Evolutionary conservation across 2,113 vertebrate species (phyloP), one percentile per base, ranked within the genome.

Genomic region (Tragulus kanchil): DNA sequence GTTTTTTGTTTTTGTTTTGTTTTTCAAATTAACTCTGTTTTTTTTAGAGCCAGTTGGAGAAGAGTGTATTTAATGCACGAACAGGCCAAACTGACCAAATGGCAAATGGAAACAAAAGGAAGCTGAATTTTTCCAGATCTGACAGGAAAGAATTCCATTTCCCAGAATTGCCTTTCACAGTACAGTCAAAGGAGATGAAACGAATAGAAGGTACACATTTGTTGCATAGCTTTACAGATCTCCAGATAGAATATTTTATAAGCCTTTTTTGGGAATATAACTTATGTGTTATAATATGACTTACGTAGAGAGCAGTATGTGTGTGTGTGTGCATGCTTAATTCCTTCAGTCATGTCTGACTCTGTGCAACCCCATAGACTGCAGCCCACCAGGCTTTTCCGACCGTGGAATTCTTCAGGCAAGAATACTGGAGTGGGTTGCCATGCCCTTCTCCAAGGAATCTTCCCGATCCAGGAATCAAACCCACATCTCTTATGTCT

Each of bases 81-180:
- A 71, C 92, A 75, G 77, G 93, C 94, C 98, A 91, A 95, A 98
- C 61, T 96, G 97, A 97, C 79, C 97, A 97, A 96, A 97, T 93
- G 83, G 64, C 94, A 62, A 98, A 73, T 81, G 96, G 90, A 77
- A 97, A 95, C 96, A 98, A 98, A 97, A 98, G 98, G 89, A 98
- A 98, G 73, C 75, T 96, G 79, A 98, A 97, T 87, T 97, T 98
- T 86, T 83, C 93, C 75, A 98, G 97, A 94, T 82, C 95, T 73
- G 97, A 98, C 71, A 98, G 94, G 85, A 97, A 97, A 88, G 97
- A 98, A 59, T 97, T 98, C 67, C 97, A 97, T 75, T 98, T 99
- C 54, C 98, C 98, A 82, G 98, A 98, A 88, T 77, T 98, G 64
- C 96, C 97, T 50, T 88, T 98, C 90, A 91, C 90, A 52, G n/a